Conservation (phyloP, 2,888 invertebrate species). For the Sinohyriopsis cumingii region DNA sequence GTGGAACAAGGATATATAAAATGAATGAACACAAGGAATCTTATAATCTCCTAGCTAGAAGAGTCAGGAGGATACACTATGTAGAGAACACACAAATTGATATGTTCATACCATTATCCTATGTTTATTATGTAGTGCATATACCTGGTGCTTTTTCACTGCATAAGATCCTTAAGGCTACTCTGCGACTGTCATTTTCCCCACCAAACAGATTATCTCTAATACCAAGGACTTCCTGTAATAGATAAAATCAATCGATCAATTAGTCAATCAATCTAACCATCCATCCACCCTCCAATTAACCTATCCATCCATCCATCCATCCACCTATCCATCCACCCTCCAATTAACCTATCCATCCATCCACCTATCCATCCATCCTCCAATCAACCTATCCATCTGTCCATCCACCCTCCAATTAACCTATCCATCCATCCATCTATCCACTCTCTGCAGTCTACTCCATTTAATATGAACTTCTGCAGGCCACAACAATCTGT, state of each 20-base stretch:
- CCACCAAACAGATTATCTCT: constrained; percentile 82
- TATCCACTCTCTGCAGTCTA: no score
- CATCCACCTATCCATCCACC: no score
- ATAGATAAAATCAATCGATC: neutral
- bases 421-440: neutral
- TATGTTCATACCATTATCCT: no score
- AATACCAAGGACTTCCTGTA: constrained; percentile 84
- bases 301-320: neutral
- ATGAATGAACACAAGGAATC: no score
- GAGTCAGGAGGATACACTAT: no score
- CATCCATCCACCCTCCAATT: neutral
- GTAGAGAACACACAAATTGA: no score
- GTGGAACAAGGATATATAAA: no score
- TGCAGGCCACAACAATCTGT: no score
- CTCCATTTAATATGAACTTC: no score
- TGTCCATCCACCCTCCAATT: neutral
- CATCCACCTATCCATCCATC: neutral
- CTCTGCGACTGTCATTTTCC: constrained; percentile 92
- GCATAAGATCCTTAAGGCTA: constrained; percentile 94
- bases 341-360: no score
- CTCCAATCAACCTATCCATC: no score
- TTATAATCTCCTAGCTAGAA: no score
- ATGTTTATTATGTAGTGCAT: neutral
- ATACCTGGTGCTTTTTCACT: constrained; percentile 86
- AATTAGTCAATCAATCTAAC: neutral